These are phyloP conservation scores for Hoplostethus mediterraneus DNA, from an alignment of 2,797 vertebrate species.

Conservation along the genomic window DNA sequence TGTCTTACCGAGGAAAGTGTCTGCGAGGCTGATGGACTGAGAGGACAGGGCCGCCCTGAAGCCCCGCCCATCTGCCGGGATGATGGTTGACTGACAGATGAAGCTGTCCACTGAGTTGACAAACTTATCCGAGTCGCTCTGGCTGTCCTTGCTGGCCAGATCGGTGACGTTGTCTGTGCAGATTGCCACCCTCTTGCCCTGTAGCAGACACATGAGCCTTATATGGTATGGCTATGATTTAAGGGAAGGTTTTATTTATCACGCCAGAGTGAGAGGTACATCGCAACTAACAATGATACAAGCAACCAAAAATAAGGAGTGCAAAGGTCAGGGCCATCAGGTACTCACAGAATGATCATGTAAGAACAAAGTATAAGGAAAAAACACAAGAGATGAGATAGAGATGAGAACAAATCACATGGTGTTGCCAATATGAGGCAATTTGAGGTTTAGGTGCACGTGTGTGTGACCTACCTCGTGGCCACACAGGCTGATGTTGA, in stretches of 20 bases:
- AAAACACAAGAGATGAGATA: no score
- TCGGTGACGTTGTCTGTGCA: constrained; percentile 97
- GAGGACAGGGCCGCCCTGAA: constrained; percentile 93
- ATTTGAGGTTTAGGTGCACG: no score
- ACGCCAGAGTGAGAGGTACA: no score
- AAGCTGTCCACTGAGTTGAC: constrained; percentile 91
- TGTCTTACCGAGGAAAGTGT: constrained; percentile 90
- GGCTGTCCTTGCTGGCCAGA: constrained; percentile 89
- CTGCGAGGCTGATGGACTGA: constrained; percentile 95
- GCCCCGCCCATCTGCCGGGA: constrained; percentile 94
- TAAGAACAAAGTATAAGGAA: no score
- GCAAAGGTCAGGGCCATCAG: no score
- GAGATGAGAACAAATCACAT: no score
- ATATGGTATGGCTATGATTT: no score
- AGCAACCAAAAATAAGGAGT: no score
- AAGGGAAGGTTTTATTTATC: no score
- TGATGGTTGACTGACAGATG: constrained; percentile 96
- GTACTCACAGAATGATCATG: no score
- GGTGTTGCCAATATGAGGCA: not conserved
- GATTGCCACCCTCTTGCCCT: constrained; percentile 89
- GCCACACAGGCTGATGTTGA: constrained; percentile 97
- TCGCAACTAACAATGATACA: no score
- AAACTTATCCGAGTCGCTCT: constrained; percentile 86
- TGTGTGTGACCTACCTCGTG: constrained; percentile 83
- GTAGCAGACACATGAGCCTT: constrained; percentile 6